Percentiles rank a stretch among this genome's conserved stretches.
Conservation (phyloP, 2,113 vertebrate species). For the Syngnathus floridae region DNA sequence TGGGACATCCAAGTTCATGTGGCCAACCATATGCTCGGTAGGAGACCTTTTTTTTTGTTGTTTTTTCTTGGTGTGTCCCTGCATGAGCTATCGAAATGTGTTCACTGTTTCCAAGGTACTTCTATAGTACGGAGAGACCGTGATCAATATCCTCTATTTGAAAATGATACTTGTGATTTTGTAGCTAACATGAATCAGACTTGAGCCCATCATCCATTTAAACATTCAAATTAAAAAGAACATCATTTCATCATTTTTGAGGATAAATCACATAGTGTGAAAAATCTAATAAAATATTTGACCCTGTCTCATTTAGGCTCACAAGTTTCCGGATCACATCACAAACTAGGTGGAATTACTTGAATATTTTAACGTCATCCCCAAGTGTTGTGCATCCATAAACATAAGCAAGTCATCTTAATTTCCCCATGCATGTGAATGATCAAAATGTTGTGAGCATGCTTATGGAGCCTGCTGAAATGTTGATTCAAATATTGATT, state of each 20-base stretch:
- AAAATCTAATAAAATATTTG: constrained; percentile 61
- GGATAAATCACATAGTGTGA: constrained; percentile 45
- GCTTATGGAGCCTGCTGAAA: constrained; percentile 37
- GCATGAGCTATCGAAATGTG: background rate
- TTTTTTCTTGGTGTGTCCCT: constrained; percentile 17
- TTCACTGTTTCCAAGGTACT: constrained; percentile 18
- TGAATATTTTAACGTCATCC: constrained; percentile 64
- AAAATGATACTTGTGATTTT: constrained; percentile 12
- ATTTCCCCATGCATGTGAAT: constrained; percentile 60
- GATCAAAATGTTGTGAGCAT: constrained; percentile 54
- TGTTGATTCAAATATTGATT: constrained; percentile 1
- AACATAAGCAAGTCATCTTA: constrained; percentile 28
- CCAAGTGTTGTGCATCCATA: constrained; percentile 57
- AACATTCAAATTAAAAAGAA: constrained; percentile 20
- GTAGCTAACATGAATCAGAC: constrained; percentile 22
- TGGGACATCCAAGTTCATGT: constrained; percentile 99
- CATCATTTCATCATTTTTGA: constrained; percentile 22
- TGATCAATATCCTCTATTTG: constrained; percentile 7
- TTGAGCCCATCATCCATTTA: constrained; percentile 13
- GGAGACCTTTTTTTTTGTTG: constrained; percentile 49
- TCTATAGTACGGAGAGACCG: constrained; percentile 4
- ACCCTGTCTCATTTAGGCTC: constrained; percentile 66
- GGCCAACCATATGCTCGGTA: constrained; percentile 99
- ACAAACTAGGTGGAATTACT: constrained; percentile 69
- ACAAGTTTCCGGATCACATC: constrained; percentile 66